These are phyloP conservation scores for Pelecanus crispus DNA, from an alignment of 2,113 vertebrate genomes.

Conservation along the genomic window DNA sequence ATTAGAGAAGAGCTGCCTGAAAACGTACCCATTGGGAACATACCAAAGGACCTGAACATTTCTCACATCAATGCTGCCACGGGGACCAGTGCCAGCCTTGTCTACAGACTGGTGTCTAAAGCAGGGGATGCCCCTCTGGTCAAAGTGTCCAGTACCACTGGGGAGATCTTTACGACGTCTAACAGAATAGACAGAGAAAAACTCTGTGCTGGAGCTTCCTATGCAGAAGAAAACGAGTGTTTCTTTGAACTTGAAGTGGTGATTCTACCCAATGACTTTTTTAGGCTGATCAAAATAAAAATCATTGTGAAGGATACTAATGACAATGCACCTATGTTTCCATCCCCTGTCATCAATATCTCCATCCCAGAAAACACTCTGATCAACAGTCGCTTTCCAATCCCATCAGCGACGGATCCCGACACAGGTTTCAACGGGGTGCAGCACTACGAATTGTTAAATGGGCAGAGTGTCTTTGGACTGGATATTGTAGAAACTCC, in stretches of 20 bases:
- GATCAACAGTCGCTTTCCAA: conserved; percentile 97
- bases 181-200: conserved; percentile 97
- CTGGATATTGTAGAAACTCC: conserved; percentile 98
- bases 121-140: conserved; percentile 95
- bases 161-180: conserved; percentile 97
- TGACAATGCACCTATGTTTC: conserved; percentile 98
- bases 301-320: conserved; percentile 98
- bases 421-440: conserved; percentile 97
- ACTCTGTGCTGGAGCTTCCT: conserved; percentile 89
- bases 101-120: conserved; percentile 98
- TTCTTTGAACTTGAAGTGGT: conserved; percentile 99
- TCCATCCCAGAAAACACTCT: conserved; percentile 99
- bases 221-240: conserved; percentile 92
- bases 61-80: conserved; percentile 95
- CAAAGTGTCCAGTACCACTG: conserved; percentile 93
- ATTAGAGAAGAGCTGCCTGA: conserved; percentile 98
- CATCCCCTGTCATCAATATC: conserved; percentile 98
- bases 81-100: conserved; percentile 90
- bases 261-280: conserved; percentile 98
- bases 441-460: conserved; percentile 95
- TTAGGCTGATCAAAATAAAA: conserved; percentile 98
- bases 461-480: conserved; percentile 94
- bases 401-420: conserved; percentile 96
- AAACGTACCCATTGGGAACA: conserved; percentile 98
- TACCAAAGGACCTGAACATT: conserved; percentile 99